Evolutionary conservation across 2,888 invertebrate species (phyloP), one percentile per base, ranked within the genome.

Genomic region (Epistrophe grossulariae): DNA sequence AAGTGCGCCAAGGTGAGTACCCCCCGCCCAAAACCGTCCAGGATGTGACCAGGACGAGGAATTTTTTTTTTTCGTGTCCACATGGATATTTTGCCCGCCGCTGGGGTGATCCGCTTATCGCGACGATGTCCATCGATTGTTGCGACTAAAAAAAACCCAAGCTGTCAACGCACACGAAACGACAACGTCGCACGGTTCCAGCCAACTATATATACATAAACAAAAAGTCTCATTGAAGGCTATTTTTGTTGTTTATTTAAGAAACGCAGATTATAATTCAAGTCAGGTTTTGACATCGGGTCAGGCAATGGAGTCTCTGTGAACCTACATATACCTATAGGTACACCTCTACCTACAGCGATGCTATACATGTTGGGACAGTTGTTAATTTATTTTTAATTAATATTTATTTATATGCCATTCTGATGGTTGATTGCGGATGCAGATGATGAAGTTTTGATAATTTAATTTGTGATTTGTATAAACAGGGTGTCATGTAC

Each of bases 301-400:
- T 66, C 66, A 64, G 35, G 24, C 28, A 73, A 48, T 66, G 66
- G 19, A 4, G 7, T 50, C 76, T 60, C 38, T 40, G 35, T 43
- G 9, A 31, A 13, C 81, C 85, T 74, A 78, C 85, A n/a, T 31
- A n/a, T n/a, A n/a, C n/a, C n/a, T n/a, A n/a, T n/a, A n/a, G n/a
- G n/a, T n/a, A n/a, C n/a, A 4, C 6, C 31, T 57, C 31, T 59
- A 76, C 87, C 87, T 83, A 83, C 87, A 76, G 83, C 87, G 83
- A 43, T 60, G 87, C 71, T 68, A 43, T 60, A 43, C 76, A 79
- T 87, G 87, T 87, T 83, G 62, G 66, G 87, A 87, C 87, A 76
- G 76, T 79, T 60, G 83, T 76, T 87, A 87, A 87, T 87, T 87
- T 87, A 87, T 83, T 87, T 87, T 83, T 83, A 87, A 87, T 87